phyloP scores from a whole-genome alignment of 2,113 vertebrate genomes.

The Alethe diademata region DNA sequence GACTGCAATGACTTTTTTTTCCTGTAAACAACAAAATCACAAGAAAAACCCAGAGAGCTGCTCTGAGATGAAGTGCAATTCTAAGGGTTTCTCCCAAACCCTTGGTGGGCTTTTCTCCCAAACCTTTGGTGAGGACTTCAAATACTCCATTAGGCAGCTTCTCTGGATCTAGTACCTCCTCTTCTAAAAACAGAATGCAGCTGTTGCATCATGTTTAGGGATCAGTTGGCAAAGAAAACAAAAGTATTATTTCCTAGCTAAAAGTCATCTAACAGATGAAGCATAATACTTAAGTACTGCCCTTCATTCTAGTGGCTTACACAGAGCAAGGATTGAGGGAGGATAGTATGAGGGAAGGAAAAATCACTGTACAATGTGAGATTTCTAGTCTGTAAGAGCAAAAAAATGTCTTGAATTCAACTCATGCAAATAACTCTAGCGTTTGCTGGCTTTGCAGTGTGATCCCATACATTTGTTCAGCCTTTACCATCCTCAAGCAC shows the following conservation, averaged over 20 bases:
- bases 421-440: not conserved
- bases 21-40: not conserved
- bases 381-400: not conserved
- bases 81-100: not conserved
- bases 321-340: not conserved
- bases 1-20: not conserved
- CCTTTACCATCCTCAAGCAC: not conserved
- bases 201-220: not conserved
- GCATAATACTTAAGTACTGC: not conserved
- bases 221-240: not conserved
- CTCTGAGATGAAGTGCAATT: not conserved
- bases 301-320: not conserved
- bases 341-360: not conserved
- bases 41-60: not conserved
- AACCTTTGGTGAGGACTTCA: not conserved
- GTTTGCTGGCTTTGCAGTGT: not conserved
- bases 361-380: not conserved
- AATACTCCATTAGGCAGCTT: not conserved
- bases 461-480: not conserved
- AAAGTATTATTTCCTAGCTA: not conserved
- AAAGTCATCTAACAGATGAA: not conserved
- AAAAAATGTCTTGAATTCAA: not conserved
- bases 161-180: not conserved
- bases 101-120: not conserved
- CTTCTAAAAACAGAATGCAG: not conserved